phyloP scores from a whole-genome alignment of 2,113 vertebrate genomes.

The Ancistrus triradiatus region DNA sequence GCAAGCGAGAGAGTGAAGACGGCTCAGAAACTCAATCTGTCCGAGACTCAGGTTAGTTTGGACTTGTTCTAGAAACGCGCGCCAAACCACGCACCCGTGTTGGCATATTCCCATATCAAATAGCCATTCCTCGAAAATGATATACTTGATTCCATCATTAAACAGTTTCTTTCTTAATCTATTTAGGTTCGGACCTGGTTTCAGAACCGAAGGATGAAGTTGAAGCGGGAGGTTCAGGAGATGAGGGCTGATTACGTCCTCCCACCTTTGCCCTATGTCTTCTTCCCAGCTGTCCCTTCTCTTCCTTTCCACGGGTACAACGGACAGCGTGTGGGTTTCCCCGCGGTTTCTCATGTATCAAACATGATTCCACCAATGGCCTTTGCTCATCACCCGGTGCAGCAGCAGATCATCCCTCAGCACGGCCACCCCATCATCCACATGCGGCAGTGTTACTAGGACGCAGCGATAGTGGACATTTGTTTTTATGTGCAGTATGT shows the following conservation, averaged over 20 bases:
- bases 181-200: slow-evolving; percentile 83
- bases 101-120: too few relatives aligned
- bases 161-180: background rate
- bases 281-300: slow-evolving; percentile 40
- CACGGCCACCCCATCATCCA: slow-evolving; percentile 30
- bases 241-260: slow-evolving; percentile 61
- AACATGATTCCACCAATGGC: slow-evolving; percentile 31
- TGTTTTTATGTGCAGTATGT: slow-evolving; percentile 40
- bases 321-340: slow-evolving; percentile 47
- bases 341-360: slow-evolving; percentile 31
- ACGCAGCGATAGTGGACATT: slow-evolving; percentile 44
- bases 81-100: too few relatives aligned
- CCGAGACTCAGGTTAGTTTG: slow-evolving; percentile 74
- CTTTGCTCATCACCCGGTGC: slow-evolving; percentile 43
- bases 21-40: slow-evolving; percentile 67
- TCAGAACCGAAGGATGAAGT: slow-evolving; percentile 86
- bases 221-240: slow-evolving; percentile 78
- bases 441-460: slow-evolving; percentile 55
- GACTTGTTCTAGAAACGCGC: too few relatives aligned
- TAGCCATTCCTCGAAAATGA: too few relatives aligned
- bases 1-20: slow-evolving; percentile 69
- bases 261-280: slow-evolving; percentile 49
- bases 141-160: too few relatives aligned
- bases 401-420: slow-evolving; percentile 17
- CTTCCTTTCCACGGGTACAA: slow-evolving; percentile 51